These are phyloP conservation scores for Cassiopea andromeda DNA, from an alignment of 30 jellyfish, hydroid and myxozoan species.

Conservation along the genomic window DNA sequence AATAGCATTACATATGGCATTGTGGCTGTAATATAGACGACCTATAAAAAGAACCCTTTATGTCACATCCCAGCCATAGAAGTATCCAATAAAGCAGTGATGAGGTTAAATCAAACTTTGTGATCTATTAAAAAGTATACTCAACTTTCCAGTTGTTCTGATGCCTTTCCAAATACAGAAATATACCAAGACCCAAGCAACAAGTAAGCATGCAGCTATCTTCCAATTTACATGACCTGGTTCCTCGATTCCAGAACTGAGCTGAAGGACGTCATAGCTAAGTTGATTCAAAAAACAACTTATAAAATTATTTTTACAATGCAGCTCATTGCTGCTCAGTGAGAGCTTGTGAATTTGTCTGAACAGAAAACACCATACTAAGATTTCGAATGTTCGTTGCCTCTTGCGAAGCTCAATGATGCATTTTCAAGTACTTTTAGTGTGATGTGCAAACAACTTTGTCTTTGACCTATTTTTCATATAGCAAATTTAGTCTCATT, in stretches of 20 bases:
- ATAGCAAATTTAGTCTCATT: too few relatives aligned
- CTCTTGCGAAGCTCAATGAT: too few relatives aligned
- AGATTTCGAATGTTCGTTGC: too few relatives aligned
- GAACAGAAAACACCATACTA: too few relatives aligned
- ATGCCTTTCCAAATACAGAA: slow-evolving; percentile 95
- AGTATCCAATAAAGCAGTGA: not conserved
- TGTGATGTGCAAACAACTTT: too few relatives aligned
- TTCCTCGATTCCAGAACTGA: slow-evolving; percentile 78
- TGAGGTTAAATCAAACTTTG: not conserved
- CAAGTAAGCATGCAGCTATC: slow-evolving; percentile 59
- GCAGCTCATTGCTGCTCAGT: too few relatives aligned
- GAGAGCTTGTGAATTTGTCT: too few relatives aligned
- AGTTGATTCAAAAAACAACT: not conserved
- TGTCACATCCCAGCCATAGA: not conserved
- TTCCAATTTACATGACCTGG: slow-evolving; percentile 82
- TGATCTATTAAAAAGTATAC: not conserved
- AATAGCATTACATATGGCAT: slow-evolving; percentile 87
- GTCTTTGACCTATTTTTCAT: too few relatives aligned
- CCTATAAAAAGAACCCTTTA: slow-evolving; percentile 41
- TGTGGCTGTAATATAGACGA: slow-evolving; percentile 88
- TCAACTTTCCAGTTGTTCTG: slow-evolving; percentile 90
- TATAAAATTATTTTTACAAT: not conserved
- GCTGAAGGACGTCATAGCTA: slow-evolving; percentile 74
- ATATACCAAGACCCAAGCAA: slow-evolving; percentile 89
- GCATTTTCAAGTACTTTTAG: too few relatives aligned